Percentiles rank a stretch among this genome's conserved stretches.
Evolutionary conservation across 1,140 invertebrate species (phyloP).

Genomic region (Drosophila dunni): DNA sequence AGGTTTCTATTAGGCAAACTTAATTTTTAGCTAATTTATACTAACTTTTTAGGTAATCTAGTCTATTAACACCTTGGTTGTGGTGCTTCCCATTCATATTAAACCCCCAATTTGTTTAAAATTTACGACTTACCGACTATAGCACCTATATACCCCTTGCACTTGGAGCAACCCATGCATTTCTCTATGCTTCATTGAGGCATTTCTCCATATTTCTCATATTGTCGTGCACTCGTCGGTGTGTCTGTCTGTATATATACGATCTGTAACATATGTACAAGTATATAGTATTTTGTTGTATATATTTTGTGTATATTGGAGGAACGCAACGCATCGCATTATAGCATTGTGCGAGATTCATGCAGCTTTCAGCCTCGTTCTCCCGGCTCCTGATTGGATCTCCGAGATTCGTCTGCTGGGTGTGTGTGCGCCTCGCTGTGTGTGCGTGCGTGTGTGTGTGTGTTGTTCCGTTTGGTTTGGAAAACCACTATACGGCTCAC

Average conservation of each 20-base stretch:
- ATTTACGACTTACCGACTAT: no score
- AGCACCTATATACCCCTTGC: conserved; percentile 10
- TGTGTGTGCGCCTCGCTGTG: no score
- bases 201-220: conserved; percentile 52
- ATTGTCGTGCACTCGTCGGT: conserved; percentile 34
- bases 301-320: conserved; percentile 27
- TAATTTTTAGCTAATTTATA: no score
- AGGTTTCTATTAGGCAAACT: no score
- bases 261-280: conserved; percentile 10
- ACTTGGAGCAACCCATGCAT: conserved; percentile 12
- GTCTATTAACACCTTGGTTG: no score
- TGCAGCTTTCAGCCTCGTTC: conserved; percentile 49
- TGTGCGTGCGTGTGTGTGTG: no score
- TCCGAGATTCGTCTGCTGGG: conserved; percentile 23
- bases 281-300: conserved; percentile 7
- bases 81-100: no score
- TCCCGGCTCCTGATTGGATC: conserved; percentile 24
- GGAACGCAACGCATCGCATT: conserved; percentile 78
- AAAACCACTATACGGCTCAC: conserved; percentile 80
- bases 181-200: conserved; percentile 46
- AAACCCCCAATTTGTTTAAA: no score
- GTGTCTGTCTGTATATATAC: conserved; percentile 16
- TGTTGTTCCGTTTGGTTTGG: conserved; percentile 41
- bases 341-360: conserved; percentile 51
- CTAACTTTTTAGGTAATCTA: no score